Conservation (phyloP, 1,140 invertebrate genomes). For the Drosophila quadrilineata region DNA sequence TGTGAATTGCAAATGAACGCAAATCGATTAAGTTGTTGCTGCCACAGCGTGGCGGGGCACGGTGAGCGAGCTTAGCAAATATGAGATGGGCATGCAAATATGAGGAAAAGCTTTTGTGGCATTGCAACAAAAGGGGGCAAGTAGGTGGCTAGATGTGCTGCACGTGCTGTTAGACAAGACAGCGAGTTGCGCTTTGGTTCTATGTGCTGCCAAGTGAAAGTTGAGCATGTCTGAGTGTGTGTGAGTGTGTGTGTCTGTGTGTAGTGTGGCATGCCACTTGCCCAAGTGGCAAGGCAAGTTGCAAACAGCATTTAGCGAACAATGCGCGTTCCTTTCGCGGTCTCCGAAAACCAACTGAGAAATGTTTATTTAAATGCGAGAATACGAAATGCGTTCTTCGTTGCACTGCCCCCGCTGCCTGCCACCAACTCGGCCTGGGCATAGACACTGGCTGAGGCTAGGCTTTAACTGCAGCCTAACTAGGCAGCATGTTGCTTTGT, state of each 20-base stretch:
- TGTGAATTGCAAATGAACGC: constrained; percentile 67
- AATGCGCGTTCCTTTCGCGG: constrained; percentile 51
- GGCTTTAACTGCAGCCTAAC: constrained; percentile 52
- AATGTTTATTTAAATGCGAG: constrained; percentile 78
- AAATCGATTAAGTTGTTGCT: constrained; percentile 76
- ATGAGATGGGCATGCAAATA: constrained; percentile 77
- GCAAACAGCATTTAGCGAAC: constrained; percentile 47
- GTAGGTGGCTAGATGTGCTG: constrained; percentile 3
- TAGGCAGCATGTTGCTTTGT: constrained; percentile 56
- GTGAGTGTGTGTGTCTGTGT: too few relatives aligned
- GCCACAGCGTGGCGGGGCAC: constrained; percentile 7
- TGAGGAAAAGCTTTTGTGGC: constrained; percentile 26
- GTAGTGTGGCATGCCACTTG: constrained; percentile 28
- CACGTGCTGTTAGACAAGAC: constrained; percentile 64
- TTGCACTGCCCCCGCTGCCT: constrained; percentile 17
- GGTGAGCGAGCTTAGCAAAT: constrained; percentile 26
- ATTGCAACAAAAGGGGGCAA: background rate
- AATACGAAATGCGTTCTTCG: constrained; percentile 72
- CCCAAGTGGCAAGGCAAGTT: background rate
- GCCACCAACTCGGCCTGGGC: background rate
- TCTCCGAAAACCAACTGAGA: constrained; percentile 37
- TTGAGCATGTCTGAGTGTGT: too few relatives aligned
- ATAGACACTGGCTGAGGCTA: background rate
- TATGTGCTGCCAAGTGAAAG: constrained; percentile 62
- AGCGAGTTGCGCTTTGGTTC: constrained; percentile 67